Base-by-base conservation (phyloP, 2,888 invertebrate species). In the Harpalus rubripes region DNA sequence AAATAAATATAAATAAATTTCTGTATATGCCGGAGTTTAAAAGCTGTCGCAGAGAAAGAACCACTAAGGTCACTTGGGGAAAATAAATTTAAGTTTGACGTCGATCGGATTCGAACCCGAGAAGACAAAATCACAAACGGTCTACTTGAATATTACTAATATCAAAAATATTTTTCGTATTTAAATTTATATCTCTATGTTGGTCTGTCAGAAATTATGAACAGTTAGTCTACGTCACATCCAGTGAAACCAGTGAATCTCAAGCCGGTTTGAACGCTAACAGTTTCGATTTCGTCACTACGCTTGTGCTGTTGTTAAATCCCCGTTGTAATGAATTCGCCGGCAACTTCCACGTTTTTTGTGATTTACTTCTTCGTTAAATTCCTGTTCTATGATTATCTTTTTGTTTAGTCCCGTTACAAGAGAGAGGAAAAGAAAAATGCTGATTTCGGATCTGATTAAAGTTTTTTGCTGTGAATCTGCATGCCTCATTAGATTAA, bases 401-500 rank as follows among this genome's bases (percentile, higher is more conserved):
- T 39, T 68, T 68, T 68, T 32, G 26, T 39, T 68, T 32, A 15
- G 68, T 68, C n/a, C 68, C 68, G 68, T 68, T 68, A 68, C 10
- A 63, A 63, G 32, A 32, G 32, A 32, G 44, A 8, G 68, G 39
- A 68, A 39, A 39, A 26, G 26, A 15, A 32, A 68, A 68, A 68
- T 22, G 3, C 22, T 22, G 32, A 65, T 68, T 68, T 68, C 68
- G 68, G 26, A 68, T 68, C 32, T 68, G 68, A 32, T 68, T 68
- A 39, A 6, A 52, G 15, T 68, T 68, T 68, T 68, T 68, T 32
- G 68, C 39, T 32, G 68, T n/a, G 32, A 68, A 68, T 68, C 41
- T 68, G 68, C 68, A 68, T 68, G 68, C 39, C 68, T 68, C 68
- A 68, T 68, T 68, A 68, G 68, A 68, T 65, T 65, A 26, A 65